These are phyloP conservation scores for Poeciliopsis presidionis DNA, from an alignment of 2,797 vertebrate genomes.

Conservation along the genomic window DNA sequence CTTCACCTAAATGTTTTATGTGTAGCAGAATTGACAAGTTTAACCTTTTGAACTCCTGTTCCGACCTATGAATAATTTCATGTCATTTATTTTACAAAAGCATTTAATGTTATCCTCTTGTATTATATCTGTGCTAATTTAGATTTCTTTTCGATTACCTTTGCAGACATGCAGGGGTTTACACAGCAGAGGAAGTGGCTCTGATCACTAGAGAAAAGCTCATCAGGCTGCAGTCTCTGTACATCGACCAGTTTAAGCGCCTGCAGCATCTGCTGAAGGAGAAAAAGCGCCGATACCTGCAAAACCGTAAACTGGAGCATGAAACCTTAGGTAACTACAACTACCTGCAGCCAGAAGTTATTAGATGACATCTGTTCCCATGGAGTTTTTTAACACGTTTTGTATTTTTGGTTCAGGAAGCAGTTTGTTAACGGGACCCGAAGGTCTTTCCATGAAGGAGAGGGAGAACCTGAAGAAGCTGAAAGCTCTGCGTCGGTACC, in stretches of 20 bases:
- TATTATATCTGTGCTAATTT: not conserved
- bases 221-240: constrained; percentile 95
- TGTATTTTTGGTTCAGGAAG: constrained; percentile 80
- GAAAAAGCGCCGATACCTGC: constrained; percentile 92
- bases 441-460: constrained; percentile 91
- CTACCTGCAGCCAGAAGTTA: not conserved
- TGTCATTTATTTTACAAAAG: not conserved
- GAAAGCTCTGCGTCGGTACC: constrained; percentile 93
- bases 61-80: not conserved
- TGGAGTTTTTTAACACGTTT: not conserved
- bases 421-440: constrained; percentile 90
- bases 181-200: constrained; percentile 97
- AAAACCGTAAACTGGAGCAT: constrained; percentile 91
- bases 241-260: constrained; percentile 98
- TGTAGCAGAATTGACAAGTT: not conserved
- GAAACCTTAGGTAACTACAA: constrained; percentile 84
- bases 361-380: not conserved
- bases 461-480: constrained; percentile 91
- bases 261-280: constrained; percentile 97
- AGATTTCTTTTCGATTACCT: not conserved
- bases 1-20: not conserved
- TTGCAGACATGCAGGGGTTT: constrained; percentile 92
- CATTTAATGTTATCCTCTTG: not conserved
- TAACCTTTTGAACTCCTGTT: not conserved
- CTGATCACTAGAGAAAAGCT: constrained; percentile 96